phyloP scores from a whole-genome alignment of 2,888 invertebrate species.

The Hydrotaea diabolus region DNA sequence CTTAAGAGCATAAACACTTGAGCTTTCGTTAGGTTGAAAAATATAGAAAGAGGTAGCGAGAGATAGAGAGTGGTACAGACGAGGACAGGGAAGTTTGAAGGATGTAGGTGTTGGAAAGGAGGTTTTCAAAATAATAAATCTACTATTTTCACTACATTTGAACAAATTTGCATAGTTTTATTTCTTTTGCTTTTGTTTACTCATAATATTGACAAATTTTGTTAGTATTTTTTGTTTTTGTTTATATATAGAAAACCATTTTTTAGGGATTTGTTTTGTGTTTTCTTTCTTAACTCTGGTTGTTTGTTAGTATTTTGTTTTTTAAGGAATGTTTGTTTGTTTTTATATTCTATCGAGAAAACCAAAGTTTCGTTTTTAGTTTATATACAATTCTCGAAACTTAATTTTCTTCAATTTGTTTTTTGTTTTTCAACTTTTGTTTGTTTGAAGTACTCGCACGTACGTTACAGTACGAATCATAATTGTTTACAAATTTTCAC shows the following conservation, averaged over 20 bases:
- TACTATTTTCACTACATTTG: slow-evolving; percentile 63
- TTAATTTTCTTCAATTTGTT: slow-evolving; percentile 42
- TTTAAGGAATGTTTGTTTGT: slow-evolving; percentile 56
- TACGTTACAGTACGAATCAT: slow-evolving; percentile 10
- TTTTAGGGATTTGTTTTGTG: neutral
- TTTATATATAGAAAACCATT: slow-evolving; percentile 32
- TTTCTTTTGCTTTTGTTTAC: neutral
- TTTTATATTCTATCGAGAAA: slow-evolving; percentile 31
- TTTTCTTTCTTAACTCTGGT: slow-evolving; percentile 17
- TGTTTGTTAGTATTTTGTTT: slow-evolving; percentile 49
- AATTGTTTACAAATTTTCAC: slow-evolving; percentile 45
- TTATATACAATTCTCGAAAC: slow-evolving; percentile 64
- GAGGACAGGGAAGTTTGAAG: too few relatives aligned
- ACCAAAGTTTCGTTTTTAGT: slow-evolving; percentile 41
- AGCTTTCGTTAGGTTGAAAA: neutral
- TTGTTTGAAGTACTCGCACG: neutral
- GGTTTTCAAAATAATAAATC: slow-evolving; percentile 38
- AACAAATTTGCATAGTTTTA: slow-evolving; percentile 37
- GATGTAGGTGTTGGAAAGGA: neutral
- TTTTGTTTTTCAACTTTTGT: slow-evolving; percentile 57
- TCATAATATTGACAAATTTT: slow-evolving; percentile 22
- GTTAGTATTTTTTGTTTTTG: slow-evolving; percentile 27
- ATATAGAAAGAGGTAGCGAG: neutral
- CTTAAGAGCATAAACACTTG: slow-evolving; percentile 49
- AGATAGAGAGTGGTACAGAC: neutral